phyloP scores from a whole-genome alignment of 2,888 invertebrate species.

The Emmelina monodactyla region DNA sequence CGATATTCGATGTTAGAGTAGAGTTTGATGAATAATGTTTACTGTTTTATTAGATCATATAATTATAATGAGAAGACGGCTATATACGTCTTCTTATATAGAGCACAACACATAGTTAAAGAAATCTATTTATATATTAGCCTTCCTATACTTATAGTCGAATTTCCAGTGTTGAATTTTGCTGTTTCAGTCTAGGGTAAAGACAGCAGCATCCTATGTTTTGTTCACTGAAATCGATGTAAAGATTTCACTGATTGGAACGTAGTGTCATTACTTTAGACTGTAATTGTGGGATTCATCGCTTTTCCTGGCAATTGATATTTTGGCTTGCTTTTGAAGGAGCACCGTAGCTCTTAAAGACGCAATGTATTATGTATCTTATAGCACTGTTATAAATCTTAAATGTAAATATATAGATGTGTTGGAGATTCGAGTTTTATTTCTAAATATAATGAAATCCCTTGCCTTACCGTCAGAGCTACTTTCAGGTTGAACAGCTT shows the following conservation, averaged over 20 bases:
- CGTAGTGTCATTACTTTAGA: constrained; percentile 34
- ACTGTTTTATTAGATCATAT: constrained; percentile 1
- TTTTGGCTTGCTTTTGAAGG: constrained; percentile 42
- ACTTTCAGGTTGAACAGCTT: too few relatives aligned
- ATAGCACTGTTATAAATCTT: constrained; percentile 62
- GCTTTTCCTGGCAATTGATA: constrained; percentile 44
- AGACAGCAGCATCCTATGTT: constrained; percentile 57
- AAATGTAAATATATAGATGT: constrained; percentile 67
- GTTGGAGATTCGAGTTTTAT: constrained; percentile 49
- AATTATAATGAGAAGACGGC: background rate
- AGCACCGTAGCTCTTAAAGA: constrained; percentile 41
- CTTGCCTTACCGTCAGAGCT: too few relatives aligned
- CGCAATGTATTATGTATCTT: constrained; percentile 44
- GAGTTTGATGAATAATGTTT: constrained; percentile 2
- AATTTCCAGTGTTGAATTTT: too few relatives aligned
- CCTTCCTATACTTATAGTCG: too few relatives aligned
- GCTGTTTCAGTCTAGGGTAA: too few relatives aligned
- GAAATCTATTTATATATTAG: too few relatives aligned
- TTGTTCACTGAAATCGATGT: constrained; percentile 42
- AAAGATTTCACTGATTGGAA: constrained; percentile 52
- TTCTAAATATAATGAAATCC: too few relatives aligned
- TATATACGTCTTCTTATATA: background rate
- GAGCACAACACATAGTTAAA: background rate
- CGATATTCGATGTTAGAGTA: constrained; percentile 18
- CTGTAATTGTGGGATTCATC: constrained; percentile 30